Conservation (phyloP, 2,113 vertebrate genomes). For the Falco punctatus region DNA sequence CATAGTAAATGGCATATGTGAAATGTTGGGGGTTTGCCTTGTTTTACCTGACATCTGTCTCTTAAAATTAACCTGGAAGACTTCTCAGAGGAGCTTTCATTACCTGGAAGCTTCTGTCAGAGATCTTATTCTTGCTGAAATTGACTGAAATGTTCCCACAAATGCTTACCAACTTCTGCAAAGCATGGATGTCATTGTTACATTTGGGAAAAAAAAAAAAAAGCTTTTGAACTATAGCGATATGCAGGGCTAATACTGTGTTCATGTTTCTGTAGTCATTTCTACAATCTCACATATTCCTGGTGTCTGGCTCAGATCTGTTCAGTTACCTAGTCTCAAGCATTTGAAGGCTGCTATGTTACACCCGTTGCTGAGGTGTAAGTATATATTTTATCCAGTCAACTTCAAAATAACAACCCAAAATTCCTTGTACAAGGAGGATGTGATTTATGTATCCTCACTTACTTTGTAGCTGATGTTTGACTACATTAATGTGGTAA, state of each 20-base stretch:
- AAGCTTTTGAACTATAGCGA: too few species aligned
- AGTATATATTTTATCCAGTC: not conserved
- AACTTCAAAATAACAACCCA: not conserved
- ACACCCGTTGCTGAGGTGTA: not conserved
- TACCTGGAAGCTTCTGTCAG: not conserved
- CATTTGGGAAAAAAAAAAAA: not conserved
- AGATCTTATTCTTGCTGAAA: not conserved
- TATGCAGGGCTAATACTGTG: not conserved
- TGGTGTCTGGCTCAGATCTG: not conserved
- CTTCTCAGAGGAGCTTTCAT: not conserved
- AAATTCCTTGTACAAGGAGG: not conserved
- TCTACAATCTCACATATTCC: fast-evolving
- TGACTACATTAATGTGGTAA: not conserved
- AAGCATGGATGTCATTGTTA: not conserved
- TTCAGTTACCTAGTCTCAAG: not conserved
- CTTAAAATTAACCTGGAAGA: not conserved
- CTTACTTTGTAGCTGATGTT: not conserved
- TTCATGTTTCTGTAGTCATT: not conserved
- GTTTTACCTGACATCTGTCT: not conserved
- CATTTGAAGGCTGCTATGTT: not conserved
- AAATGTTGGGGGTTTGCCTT: not conserved
- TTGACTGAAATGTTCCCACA: not conserved
- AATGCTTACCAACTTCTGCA: not conserved
- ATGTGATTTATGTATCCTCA: not conserved
- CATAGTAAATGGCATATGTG: not conserved